Conservation (phyloP, 1,140 invertebrate genomes). For the Tribolium madens region DNA sequence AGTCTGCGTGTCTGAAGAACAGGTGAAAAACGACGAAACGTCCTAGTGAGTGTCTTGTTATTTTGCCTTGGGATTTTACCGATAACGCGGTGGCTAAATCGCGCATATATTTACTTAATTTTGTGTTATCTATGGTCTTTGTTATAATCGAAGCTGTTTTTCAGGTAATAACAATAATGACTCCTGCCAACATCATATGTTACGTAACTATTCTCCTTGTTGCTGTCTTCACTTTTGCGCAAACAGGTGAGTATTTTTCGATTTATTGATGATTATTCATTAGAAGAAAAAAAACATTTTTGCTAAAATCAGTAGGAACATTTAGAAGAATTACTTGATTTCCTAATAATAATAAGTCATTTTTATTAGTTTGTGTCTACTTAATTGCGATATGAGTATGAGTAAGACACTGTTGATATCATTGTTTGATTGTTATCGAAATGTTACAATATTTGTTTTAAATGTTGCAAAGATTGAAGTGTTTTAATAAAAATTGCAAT, state of each 20-base stretch:
- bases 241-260: background rate
- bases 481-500: too few relatives aligned
- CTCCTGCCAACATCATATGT: background rate
- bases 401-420: background rate
- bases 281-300: background rate
- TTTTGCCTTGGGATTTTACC: background rate
- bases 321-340: background rate
- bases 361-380: background rate
- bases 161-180: background rate
- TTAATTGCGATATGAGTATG: background rate
- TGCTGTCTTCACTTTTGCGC: background rate
- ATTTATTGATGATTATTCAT: background rate
- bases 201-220: background rate
- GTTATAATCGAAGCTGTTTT: background rate
- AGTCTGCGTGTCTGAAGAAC: background rate
- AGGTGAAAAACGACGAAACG: background rate
- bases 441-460: background rate
- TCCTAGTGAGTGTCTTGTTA: background rate
- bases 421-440: background rate
- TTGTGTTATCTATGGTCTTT: constrained; percentile 7
- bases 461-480: background rate
- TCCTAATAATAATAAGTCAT: background rate
- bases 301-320: background rate
- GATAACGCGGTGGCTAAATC: background rate
- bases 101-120: constrained; percentile 22